A percentile compares a stretch with the other conserved stretches of the same genome.
Conservation (phyloP, 1,140 invertebrate genomes). For the Pogonomyrmex barbatus region DNA sequence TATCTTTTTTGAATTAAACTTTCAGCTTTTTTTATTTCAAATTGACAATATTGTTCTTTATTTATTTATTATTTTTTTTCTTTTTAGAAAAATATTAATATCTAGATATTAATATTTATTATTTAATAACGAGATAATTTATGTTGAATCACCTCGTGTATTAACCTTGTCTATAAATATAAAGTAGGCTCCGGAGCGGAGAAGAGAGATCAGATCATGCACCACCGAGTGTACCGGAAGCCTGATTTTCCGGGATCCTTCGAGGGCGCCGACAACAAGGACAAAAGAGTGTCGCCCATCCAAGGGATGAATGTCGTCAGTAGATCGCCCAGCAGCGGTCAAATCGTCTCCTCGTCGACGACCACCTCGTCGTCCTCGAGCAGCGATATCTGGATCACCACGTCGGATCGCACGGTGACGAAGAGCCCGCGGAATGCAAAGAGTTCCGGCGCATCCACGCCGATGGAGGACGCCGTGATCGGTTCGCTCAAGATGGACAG, state of each 20-base stretch:
- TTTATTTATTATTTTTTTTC: neutral
- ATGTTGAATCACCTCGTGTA: neutral
- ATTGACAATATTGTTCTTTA: neutral
- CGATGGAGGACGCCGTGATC: slow-evolving; percentile 83
- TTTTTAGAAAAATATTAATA: neutral
- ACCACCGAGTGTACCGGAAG: slow-evolving; percentile 69
- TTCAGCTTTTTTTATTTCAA: neutral
- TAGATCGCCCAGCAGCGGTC: slow-evolving; percentile 79
- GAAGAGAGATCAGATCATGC: slow-evolving; percentile 46
- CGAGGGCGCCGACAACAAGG: slow-evolving; percentile 69
- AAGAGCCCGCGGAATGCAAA: slow-evolving; percentile 85
- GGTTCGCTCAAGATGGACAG: slow-evolving; percentile 77
- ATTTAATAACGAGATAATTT: neutral
- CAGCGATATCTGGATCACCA: slow-evolving; percentile 87
- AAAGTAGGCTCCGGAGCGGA: slow-evolving; percentile 64
- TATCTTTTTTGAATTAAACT: neutral
- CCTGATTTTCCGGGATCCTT: slow-evolving; percentile 69
- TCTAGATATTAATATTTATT: neutral
- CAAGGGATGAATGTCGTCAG: slow-evolving; percentile 77
- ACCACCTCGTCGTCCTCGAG: slow-evolving; percentile 86
- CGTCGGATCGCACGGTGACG: slow-evolving; percentile 85
- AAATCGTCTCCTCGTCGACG: slow-evolving; percentile 78
- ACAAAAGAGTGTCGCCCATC: slow-evolving; percentile 83
- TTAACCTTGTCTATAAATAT: slow-evolving; percentile 1
- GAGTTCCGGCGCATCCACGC: slow-evolving; percentile 86